Base-by-base conservation (phyloP, 2,797 vertebrate species). In the Furcifer pardalis region DNA sequence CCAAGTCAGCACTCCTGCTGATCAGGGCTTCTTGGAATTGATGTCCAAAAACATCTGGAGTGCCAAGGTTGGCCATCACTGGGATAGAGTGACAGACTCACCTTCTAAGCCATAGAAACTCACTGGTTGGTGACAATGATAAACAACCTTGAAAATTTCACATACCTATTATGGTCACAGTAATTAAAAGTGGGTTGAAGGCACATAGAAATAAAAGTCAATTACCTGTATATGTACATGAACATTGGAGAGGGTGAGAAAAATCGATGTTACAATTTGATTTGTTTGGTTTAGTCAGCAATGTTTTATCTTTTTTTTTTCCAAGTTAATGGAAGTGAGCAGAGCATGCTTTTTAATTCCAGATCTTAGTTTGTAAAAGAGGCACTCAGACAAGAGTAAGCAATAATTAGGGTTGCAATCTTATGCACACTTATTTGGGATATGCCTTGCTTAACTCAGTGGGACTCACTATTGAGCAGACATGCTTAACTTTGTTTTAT, bases 281-380 rank as follows among this genome's bases (percentile, higher is more conserved):
- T 52, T 0, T 0, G 0, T 75, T 86, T 84, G 79, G 3, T 6
- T 49, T 68, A 68, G 19, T 68, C 5, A 62, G 59, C 21, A 62
- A 62, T 7, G 2, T 23, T 25, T 23, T 25, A 1, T 68, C 5
- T 35, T 13, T 68, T 32, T 68, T 10, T 35, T 35, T n/a, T n/a
- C n/a, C 5, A 1, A 68, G 35, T 68, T 68, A 35, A 68, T 17
- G 4, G n/a, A 49, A 0, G 0, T 2, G 40, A 71, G 21, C 10
- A 2, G 12, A 40, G 19, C 1, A 6, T 19, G 13, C 4, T 40
- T 49, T 2, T 2, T 23, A 35, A 15, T 81, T 88, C n/a, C 71
- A 52, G 7, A 81, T 87, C 73, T 83, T 78, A 87, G 68, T 78
- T 88, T 89, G 88, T 19, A 52, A 76, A 69, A 3, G 62, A 71